phyloP scores from a whole-genome alignment of 2,113 vertebrate species.

The Myxocyprinus asiaticus region DNA sequence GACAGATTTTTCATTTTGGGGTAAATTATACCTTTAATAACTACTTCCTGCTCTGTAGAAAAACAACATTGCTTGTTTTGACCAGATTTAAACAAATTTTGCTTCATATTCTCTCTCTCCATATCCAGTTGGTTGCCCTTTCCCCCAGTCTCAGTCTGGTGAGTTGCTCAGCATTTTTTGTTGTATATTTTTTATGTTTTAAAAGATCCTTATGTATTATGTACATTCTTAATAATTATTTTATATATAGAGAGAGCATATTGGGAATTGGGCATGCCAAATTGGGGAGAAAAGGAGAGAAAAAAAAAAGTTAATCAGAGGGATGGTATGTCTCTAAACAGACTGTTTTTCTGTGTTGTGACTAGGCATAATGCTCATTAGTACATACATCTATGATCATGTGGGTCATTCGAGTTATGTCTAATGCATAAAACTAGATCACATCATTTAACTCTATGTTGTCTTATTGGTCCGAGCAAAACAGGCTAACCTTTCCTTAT shows the following conservation, averaged over 20 bases:
- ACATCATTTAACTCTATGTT: conserved; percentile 19
- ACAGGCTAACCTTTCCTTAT: background rate
- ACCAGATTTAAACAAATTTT: background rate
- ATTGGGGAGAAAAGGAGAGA: no score
- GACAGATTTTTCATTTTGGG: no score
- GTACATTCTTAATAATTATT: no score
- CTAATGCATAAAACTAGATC: conserved; percentile 10
- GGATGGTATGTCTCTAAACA: background rate
- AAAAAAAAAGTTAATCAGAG: conserved; percentile 31
- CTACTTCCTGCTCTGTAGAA: background rate
- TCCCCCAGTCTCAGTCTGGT: no score
- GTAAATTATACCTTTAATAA: no score
- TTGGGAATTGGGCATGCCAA: no score
- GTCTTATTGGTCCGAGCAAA: background rate
- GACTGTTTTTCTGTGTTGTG: conserved; percentile 14
- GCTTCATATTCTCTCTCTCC: no score
- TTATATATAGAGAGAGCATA: no score
- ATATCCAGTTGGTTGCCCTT: no score
- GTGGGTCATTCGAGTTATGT: conserved; percentile 19
- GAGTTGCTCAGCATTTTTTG: no score
- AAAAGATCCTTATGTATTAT: no score
- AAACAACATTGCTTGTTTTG: background rate
- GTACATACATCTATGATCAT: conserved; percentile 7
- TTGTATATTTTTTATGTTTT: no score
- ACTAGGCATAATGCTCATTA: conserved; percentile 31